Evolutionary conservation across 2,113 vertebrate genomes (phyloP), one percentile per base, ranked within the genome.

Genomic region (Argyrosomus japonicus): DNA sequence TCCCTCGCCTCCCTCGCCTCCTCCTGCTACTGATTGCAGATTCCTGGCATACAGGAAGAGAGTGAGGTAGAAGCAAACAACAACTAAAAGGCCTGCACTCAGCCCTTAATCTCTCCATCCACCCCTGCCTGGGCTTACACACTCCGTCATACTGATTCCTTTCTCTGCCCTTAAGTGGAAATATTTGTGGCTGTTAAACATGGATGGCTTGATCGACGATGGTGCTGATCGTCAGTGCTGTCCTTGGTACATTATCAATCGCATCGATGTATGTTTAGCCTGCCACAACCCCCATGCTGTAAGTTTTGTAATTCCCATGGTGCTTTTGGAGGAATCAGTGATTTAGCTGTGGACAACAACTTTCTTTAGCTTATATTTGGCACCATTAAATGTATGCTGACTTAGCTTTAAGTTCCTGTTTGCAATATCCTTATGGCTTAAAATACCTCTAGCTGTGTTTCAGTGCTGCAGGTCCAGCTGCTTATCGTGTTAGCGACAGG

Each of bases 111-210:
- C 40, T 68, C 72, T 83, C 69, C 29, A 70, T 69, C 56, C 67
- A 67, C 23, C 63, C 32, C 73, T 64, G 11, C 69, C 17, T 23
- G 6, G 18, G 9, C 29, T 56, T 17, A 19, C 57, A 67, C 53
- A 17, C 48, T 74, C 48, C 12, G 51, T 40, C 21, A 6, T 6
- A 6, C 36, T n/a, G 13, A 67, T 76, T 7, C 32, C 57, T 53
- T 45, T 60, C 82, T 45, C 3, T 29, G 1, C 29, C 15, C 6
- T 9, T 61, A 45, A 85, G 64, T 81, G 67, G 70, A 85, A 87
- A 71, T 80, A 86, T 81, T 77, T 81, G 43, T 58, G 51, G 40
- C 63, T 57, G 40, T 69, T 61, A 63, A 81, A 79, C 68, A 65
- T 62, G 50, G 48, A 68, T 74, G 75, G 53, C 58, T 84, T 76